phyloP scores from a whole-genome alignment of 2,888 invertebrate species.

The Myopa testacea region DNA sequence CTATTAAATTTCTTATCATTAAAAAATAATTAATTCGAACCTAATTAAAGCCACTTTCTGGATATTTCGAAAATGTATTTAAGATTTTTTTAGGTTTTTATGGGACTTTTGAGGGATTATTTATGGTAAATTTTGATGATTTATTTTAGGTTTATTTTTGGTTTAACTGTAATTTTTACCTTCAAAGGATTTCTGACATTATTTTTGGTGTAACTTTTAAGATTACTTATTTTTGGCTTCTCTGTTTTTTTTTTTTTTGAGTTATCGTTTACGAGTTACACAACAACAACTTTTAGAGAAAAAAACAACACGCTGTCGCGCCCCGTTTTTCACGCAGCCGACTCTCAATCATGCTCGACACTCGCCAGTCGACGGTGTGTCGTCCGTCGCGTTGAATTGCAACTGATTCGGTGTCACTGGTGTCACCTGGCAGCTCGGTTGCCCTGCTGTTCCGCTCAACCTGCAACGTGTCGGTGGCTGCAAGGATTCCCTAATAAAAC shows the following conservation, averaged over 20 bases:
- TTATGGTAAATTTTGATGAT: no score
- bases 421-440: not conserved
- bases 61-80: no score
- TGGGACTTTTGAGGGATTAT: no score
- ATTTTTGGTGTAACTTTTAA: not conserved
- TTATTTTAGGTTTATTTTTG: not conserved
- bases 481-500: not conserved
- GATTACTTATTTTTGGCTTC: not conserved
- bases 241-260: not conserved
- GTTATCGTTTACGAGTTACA: not conserved
- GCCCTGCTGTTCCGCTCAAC: not conserved
- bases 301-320: not conserved
- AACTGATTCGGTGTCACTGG: not conserved
- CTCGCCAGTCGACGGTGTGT: not conserved
- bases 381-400: not conserved
- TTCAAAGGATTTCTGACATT: no score
- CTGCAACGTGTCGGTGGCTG: slow-evolving; percentile 23
- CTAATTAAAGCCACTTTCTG: no score
- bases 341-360: not conserved
- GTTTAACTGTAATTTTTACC: not conserved
- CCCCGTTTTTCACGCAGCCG: not conserved
- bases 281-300: not conserved
- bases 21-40: no score
- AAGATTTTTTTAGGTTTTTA: no score
- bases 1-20: no score